Evolutionary conservation across 2,797 vertebrate species (phyloP).

Genomic region (Manis pentadactyla): DNA sequence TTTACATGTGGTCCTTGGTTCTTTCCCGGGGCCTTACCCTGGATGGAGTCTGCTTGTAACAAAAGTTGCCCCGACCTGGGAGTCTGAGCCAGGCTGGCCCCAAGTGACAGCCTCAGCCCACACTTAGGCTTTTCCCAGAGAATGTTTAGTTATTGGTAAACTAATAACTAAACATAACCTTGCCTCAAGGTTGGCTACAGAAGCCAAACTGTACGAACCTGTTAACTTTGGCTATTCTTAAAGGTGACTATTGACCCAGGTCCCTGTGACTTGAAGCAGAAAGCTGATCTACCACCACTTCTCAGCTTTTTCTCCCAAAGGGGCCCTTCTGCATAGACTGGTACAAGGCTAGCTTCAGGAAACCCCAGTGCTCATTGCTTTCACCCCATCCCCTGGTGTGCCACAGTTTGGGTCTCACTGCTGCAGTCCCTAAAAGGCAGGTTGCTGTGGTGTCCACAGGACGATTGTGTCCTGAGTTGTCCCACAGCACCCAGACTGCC

Average conservation of each 20-base stretch:
- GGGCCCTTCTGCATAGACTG: neutral
- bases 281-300: neutral
- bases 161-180: neutral
- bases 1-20: neutral
- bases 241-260: neutral
- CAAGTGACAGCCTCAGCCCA: no score
- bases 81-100: neutral
- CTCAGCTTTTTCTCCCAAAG: neutral
- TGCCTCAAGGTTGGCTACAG: neutral
- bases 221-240: neutral
- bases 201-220: no score
- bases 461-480: neutral
- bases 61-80: neutral
- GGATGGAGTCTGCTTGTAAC: neutral
- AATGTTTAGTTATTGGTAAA: neutral
- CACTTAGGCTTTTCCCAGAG: neutral
- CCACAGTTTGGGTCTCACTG: neutral
- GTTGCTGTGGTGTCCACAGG: neutral
- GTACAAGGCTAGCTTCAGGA: neutral
- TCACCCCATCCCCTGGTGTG: neutral
- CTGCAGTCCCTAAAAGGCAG: neutral
- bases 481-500: neutral
- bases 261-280: neutral
- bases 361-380: neutral
- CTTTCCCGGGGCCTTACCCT: neutral